Evolutionary conservation across 2,888 invertebrate species (phyloP).

Genomic region (Tenthredo notha): DNA sequence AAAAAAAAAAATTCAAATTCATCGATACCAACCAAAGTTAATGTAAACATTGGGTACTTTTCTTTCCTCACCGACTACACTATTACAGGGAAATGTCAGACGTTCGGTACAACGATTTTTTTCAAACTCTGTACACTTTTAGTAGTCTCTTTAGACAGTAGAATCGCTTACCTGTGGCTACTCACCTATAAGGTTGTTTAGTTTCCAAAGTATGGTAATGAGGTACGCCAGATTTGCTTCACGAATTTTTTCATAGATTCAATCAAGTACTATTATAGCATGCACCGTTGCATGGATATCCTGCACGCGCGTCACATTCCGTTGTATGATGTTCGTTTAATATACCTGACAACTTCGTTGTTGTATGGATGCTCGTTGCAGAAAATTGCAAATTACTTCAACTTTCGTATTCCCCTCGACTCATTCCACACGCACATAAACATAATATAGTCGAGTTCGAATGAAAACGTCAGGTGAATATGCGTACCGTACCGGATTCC

Average conservation of each 20-base stretch:
- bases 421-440: background rate
- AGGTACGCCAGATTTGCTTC: background rate
- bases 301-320: background rate
- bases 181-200: background rate
- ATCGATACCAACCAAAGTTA: no score
- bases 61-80: background rate
- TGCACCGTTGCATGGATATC: background rate
- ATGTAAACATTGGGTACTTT: no score
- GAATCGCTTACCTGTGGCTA: background rate
- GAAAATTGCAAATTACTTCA: background rate
- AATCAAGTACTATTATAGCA: background rate
- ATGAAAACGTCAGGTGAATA: background rate
- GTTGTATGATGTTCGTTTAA: background rate
- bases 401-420: background rate
- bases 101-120: background rate
- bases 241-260: background rate
- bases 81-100: background rate
- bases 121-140: background rate
- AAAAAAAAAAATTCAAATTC: no score
- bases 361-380: background rate
- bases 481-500: background rate
- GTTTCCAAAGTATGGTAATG: conserved; percentile 3
- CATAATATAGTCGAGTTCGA: background rate
- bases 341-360: background rate
- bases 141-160: background rate